Conservation (phyloP, 2,113 vertebrate species). For the Zosterops hypoxanthus region DNA sequence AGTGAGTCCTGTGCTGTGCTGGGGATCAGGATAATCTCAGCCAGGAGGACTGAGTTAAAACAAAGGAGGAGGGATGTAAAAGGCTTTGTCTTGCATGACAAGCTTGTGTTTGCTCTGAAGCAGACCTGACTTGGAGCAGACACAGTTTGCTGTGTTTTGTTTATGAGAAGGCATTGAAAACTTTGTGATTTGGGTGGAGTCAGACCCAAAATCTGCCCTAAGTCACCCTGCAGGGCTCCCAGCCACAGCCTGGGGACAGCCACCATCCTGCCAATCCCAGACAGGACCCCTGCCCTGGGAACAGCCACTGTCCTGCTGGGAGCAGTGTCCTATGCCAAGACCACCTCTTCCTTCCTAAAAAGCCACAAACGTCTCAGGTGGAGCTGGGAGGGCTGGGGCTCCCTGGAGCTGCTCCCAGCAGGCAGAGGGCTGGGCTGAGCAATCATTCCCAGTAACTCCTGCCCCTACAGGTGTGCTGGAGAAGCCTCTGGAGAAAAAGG, state of each 20-base stretch:
- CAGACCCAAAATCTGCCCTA: not conserved
- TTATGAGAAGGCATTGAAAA: not conserved
- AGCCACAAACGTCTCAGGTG: rapidly evolving
- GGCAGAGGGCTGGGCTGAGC: not conserved
- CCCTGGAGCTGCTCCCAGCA: not conserved
- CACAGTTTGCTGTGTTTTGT: not conserved
- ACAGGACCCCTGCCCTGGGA: not conserved
- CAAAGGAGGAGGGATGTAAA: not conserved
- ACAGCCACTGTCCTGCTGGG: not conserved
- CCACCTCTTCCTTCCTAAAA: not conserved
- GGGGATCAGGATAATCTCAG: not conserved
- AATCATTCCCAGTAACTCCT: not conserved
- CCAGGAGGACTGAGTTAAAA: not conserved
- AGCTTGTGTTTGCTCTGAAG: not conserved
- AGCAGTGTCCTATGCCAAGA: not conserved
- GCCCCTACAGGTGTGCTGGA: constrained; percentile 83
- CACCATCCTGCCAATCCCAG: not conserved
- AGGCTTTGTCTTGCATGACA: not conserved
- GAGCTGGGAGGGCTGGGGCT: not conserved
- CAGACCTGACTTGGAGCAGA: not conserved
- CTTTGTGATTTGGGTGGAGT: not conserved
- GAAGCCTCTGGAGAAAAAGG: constrained; percentile 95
- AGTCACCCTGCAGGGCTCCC: not conserved
- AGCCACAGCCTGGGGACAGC: not conserved
- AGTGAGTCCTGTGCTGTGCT: not conserved